A percentile compares a stretch with the other conserved stretches of the same genome.
These are phyloP conservation scores for Actias luna DNA, from an alignment of 2,888 invertebrate genomes.

Conservation along the genomic window DNA sequence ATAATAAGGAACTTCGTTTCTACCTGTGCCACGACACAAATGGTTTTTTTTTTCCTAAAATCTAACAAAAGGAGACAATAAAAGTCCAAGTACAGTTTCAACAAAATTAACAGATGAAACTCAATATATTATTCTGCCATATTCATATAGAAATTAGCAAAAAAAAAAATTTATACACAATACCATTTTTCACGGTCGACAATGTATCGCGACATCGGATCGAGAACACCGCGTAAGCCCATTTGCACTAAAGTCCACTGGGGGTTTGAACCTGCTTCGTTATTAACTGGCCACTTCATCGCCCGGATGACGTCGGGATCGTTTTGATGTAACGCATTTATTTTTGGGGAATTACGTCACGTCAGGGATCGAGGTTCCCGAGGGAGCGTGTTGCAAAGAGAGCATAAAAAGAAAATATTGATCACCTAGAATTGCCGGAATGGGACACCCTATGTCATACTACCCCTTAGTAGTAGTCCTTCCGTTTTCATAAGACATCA, in stretches of 20 bases:
- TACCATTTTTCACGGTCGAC: not conserved
- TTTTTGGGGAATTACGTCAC: not conserved
- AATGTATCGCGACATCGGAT: not conserved
- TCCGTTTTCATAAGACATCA: not conserved
- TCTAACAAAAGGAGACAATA: no score
- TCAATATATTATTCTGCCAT: not conserved
- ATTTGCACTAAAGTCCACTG: slow-evolving; percentile 28
- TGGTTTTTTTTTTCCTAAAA: no score
- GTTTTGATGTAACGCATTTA: slow-evolving; percentile 20
- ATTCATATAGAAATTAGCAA: not conserved
- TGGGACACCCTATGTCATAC: not conserved
- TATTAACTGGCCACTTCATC: slow-evolving; percentile 43
- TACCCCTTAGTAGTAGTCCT: not conserved
- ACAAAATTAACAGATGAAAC: not conserved
- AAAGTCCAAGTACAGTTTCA: no score
- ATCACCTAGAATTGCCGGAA: not conserved
- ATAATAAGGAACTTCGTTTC: no score
- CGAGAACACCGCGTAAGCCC: slow-evolving; percentile 27
- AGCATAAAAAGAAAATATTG: not conserved
- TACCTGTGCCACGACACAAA: no score
- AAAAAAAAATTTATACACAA: no score
- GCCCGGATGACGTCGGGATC: slow-evolving; percentile 32
- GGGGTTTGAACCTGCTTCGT: slow-evolving; percentile 31
- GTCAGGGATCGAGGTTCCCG: not conserved
- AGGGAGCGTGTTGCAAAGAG: not conserved